Conservation (phyloP, 2,888 invertebrate species). For the Cerastoderma edule region DNA sequence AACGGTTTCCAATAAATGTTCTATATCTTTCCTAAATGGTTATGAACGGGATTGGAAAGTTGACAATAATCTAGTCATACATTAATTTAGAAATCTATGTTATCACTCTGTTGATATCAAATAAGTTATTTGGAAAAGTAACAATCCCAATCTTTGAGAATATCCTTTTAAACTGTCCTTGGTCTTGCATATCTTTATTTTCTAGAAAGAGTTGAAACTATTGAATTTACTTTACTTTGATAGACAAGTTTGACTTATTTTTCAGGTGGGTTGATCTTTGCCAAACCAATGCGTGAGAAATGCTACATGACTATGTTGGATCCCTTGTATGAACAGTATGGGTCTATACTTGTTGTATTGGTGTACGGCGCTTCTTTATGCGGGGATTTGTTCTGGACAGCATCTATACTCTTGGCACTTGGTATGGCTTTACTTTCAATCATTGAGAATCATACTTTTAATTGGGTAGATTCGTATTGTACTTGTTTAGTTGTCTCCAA, state of each 20-base stretch:
- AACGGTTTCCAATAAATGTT: too few species aligned
- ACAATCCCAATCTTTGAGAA: too few species aligned
- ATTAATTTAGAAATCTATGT: too few species aligned
- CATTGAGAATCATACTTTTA: too few species aligned
- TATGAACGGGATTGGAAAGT: too few species aligned
- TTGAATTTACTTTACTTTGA: neutral
- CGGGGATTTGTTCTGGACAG: slow-evolving; percentile 81
- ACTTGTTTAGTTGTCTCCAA: too few species aligned
- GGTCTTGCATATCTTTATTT: neutral
- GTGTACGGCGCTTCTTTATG: slow-evolving; percentile 76
- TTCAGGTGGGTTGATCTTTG: slow-evolving; percentile 78
- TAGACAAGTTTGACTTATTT: neutral
- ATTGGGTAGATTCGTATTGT: too few species aligned
- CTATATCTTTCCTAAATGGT: too few species aligned
- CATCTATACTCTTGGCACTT: slow-evolving; percentile 79
- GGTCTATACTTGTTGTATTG: slow-evolving; percentile 67
- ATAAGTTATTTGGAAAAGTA: too few species aligned
- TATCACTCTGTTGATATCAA: too few species aligned
- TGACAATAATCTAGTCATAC: too few species aligned
- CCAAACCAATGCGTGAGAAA: slow-evolving; percentile 76
- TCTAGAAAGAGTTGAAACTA: neutral
- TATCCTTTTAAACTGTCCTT: too few species aligned
- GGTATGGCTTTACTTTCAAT: slow-evolving; percentile 71
- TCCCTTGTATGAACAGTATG: slow-evolving; percentile 77
- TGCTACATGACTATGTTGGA: slow-evolving; percentile 80